Base-by-base conservation (phyloP, 2,113 vertebrate genomes). In the Haplotaxodon microlepis region DNA sequence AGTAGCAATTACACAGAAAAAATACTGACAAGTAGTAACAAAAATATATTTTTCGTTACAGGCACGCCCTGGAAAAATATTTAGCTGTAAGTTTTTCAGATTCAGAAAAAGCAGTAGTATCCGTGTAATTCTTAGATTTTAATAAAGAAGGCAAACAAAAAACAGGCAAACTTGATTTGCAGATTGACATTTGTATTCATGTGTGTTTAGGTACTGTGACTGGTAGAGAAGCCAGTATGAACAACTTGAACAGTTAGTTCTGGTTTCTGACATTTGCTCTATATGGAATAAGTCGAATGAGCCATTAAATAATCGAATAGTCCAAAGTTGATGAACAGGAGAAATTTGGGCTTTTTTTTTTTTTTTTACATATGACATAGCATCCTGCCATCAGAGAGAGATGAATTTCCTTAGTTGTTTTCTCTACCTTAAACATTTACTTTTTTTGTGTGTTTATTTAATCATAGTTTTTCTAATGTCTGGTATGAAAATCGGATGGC, bases 11-110 rank as follows among this genome's bases (percentile, higher is more conserved):
- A 71, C 19, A 42, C 5, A 71, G 66, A 16, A 21, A 71, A 40
- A 71, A 40, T 71, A 40, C 36, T 24, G 66, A 42, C 66, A 66
- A 66, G 17, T 66, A 66, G 61, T 36, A 45, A 71, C n/a, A 42
- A 71, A 71, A n/a, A 34, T n/a, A 8, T 66, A n/a, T 66, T 2
- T 66, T 66, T 66, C 3, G 0, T 4, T 69, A 71, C n/a, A 42
- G n/a, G 38, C 66, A 27, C 0, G 1, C 8, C n/a, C 36, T 24
- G 66, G 36, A 36, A 71, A 71, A 24, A 42, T 42, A 71, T 71
- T 71, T 71, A 21, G 12, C 12, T 38, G 34, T 21, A 66, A 38
- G 10, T 36, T 66, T 45, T 45, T 73, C 57, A 61, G 9, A 34
- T 27, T 73, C 12, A 16, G 12, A 9, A 42, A 45, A 45, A 7